Conservation (phyloP, 2,113 vertebrate species). For the Mohoua ochrocephala region DNA sequence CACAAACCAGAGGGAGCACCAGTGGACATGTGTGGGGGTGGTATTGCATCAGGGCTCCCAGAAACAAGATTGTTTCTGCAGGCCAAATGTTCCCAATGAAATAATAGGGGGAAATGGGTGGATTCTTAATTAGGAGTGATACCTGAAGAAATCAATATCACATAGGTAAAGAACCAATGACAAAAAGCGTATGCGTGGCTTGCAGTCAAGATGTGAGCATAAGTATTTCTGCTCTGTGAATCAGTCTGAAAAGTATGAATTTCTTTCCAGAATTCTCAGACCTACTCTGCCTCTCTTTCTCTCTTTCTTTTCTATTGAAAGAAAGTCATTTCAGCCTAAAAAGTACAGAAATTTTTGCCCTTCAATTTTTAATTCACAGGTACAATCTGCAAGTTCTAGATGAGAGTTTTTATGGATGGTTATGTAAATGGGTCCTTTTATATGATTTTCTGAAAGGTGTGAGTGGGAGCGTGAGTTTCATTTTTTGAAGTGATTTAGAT, state of each 20-base stretch:
- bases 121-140: not conserved
- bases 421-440: not conserved
- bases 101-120: not conserved
- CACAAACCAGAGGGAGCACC: not conserved
- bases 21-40: not conserved
- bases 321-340: not conserved
- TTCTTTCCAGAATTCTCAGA: not conserved
- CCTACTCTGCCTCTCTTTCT: not conserved
- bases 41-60: not conserved
- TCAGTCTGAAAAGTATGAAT: not conserved
- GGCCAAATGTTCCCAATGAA: not conserved
- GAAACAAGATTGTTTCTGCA: not conserved
- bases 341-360: not conserved
- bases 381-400: not conserved
- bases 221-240: not conserved
- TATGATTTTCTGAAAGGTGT: not conserved
- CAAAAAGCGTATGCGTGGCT: not conserved
- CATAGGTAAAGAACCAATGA: not conserved
- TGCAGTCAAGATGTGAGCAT: not conserved
- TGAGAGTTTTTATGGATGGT: not conserved
- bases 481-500: not conserved
- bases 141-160: not conserved
- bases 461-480: not conserved
- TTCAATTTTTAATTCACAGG: not conserved
- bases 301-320: not conserved